These are phyloP conservation scores for Eristalinus sepulchralis DNA, from an alignment of 2,888 invertebrate species.

Conservation along the genomic window DNA sequence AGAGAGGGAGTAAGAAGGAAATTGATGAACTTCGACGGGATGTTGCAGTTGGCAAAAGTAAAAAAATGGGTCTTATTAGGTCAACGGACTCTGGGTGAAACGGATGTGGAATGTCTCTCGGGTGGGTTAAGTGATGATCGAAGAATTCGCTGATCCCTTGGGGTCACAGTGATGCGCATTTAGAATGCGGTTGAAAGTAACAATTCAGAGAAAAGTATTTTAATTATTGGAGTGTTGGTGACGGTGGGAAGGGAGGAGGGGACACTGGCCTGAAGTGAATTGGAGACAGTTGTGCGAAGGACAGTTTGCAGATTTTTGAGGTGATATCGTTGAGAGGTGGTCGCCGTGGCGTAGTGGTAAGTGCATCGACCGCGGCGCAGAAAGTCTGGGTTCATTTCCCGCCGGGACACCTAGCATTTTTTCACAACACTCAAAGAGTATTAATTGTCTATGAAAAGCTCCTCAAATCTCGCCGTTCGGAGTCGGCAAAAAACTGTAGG, in stretches of 20 bases:
- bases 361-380: too few species aligned
- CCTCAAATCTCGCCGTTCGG: too few species aligned
- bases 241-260: too few species aligned
- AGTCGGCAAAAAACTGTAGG: too few species aligned
- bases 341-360: too few species aligned
- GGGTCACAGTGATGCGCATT: slow-evolving; percentile 11
- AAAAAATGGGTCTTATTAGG: slow-evolving; percentile 57
- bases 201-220: slow-evolving; percentile 32
- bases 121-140: slow-evolving; percentile 32
- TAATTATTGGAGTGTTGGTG: slow-evolving; percentile 24
- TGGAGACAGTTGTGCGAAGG: background rate
- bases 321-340: too few species aligned
- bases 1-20: slow-evolving; percentile 53
- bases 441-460: too few species aligned
- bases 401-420: too few species aligned
- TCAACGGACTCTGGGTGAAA: slow-evolving; percentile 64
- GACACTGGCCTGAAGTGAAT: too few species aligned
- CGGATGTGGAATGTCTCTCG: slow-evolving; percentile 68
- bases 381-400: too few species aligned
- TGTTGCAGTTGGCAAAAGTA: slow-evolving; percentile 27
- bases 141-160: slow-evolving; percentile 3
- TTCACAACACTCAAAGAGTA: too few species aligned
- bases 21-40: slow-evolving; percentile 59
- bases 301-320: too few species aligned
- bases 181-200: slow-evolving; percentile 20